Percentiles rank a stretch among this genome's conserved stretches.
Conservation (phyloP, 2,113 vertebrate species). For the Callorhinus ursinus region DNA sequence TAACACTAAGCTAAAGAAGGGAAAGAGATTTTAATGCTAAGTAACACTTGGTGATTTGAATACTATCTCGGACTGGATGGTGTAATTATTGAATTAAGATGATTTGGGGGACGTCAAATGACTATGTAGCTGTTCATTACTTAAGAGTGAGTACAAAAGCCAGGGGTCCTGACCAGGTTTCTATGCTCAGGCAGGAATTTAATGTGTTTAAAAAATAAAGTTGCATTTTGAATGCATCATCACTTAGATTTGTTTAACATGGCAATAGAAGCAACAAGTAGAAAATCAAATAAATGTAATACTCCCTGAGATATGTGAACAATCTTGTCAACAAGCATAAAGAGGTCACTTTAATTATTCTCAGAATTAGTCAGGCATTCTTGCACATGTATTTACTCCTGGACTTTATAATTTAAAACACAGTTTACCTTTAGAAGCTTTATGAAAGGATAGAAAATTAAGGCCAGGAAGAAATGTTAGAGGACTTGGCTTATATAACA, state of each 20-base stretch:
- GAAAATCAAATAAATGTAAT: neutral
- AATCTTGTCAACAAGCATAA: neutral
- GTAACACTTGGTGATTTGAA: neutral
- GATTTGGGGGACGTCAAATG: neutral
- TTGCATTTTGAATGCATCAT: neutral
- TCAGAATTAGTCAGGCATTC: neutral
- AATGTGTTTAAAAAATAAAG: neutral
- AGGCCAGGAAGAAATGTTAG: neutral
- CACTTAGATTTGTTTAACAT: neutral
- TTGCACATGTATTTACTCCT: neutral
- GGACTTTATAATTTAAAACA: neutral
- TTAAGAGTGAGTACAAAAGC: constrained; percentile 9
- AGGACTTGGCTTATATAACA: neutral
- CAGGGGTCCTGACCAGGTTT: neutral
- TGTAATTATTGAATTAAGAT: neutral
- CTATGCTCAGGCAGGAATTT: neutral
- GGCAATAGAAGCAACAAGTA: neutral
- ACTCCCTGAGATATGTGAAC: neutral
- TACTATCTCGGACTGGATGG: neutral
- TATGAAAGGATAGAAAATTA: neutral
- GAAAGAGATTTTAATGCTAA: neutral
- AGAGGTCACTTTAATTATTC: constrained; percentile 3
- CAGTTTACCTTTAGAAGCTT: neutral
- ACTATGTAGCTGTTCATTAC: neutral
- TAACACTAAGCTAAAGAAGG: neutral